Conservation (phyloP, 2,888 invertebrate genomes). For the Bombylius discolor region DNA sequence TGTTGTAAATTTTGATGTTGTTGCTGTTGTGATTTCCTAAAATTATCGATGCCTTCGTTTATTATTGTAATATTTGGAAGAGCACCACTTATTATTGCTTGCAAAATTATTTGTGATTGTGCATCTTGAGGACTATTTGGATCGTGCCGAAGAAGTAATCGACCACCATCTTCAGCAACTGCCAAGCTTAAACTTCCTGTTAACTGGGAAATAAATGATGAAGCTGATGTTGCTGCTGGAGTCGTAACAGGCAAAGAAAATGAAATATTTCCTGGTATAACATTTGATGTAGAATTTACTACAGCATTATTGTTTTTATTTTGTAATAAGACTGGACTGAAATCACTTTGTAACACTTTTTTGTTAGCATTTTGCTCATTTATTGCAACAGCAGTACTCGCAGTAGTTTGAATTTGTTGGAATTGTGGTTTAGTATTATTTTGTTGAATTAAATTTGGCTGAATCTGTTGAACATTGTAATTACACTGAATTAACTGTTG, state of each 20-base stretch:
- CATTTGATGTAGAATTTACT: neutral
- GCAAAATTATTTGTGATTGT: slow-evolving; percentile 35
- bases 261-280: neutral
- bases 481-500: no score
- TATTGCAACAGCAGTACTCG: slow-evolving; percentile 2
- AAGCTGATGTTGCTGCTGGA: slow-evolving; percentile 21
- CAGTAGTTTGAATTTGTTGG: slow-evolving; percentile 6
- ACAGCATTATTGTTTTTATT: no score
- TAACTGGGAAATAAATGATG: slow-evolving; percentile 40
- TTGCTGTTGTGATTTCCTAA: slow-evolving; percentile 8
- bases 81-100: slow-evolving; percentile 35
- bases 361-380: neutral
- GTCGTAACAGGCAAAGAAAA: slow-evolving; percentile 11
- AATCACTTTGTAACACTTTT: neutral
- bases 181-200: slow-evolving; percentile 52
- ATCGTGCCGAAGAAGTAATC: slow-evolving; percentile 51
- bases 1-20: neutral
- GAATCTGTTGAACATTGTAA: slow-evolving; percentile 5
- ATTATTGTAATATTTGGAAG: slow-evolving; percentile 35
- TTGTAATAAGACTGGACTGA: neutral
- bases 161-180: slow-evolving; percentile 53
- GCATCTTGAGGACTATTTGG: slow-evolving; percentile 44
- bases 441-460: slow-evolving; percentile 10
- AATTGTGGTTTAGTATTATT: slow-evolving; percentile 9
- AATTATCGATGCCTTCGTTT: slow-evolving; percentile 26